Conservation (phyloP, 2,113 vertebrate species). For the Chionis minor region DNA sequence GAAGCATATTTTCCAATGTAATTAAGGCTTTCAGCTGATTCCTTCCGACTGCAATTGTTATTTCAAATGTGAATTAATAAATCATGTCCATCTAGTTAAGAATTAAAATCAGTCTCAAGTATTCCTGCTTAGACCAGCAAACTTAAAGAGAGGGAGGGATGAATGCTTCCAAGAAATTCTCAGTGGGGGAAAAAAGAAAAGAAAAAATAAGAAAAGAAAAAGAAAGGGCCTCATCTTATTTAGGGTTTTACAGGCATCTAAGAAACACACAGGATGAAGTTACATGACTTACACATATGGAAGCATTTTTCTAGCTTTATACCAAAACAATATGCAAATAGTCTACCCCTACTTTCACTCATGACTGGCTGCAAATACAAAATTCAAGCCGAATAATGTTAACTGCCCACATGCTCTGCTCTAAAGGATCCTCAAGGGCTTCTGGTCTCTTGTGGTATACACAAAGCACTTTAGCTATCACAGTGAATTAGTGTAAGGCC, state of each 20-base stretch:
- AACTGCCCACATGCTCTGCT: constrained; percentile 76
- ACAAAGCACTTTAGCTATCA: constrained; percentile 91
- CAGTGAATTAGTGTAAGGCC: constrained; percentile 89
- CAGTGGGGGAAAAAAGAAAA: background rate
- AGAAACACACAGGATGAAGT: constrained; percentile 62
- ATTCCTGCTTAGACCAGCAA: constrained; percentile 75
- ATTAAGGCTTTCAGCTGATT: constrained; percentile 88
- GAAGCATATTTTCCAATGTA: constrained; percentile 85
- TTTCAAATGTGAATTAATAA: constrained; percentile 95
- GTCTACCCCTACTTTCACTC: constrained; percentile 67
- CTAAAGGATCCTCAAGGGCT: constrained; percentile 74
- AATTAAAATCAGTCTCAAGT: constrained; percentile 87
- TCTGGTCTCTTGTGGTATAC: constrained; percentile 79
- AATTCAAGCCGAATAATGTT: constrained; percentile 85
- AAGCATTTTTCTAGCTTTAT: constrained; percentile 67
- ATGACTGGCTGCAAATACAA: constrained; percentile 76
- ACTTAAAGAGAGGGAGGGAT: constrained; percentile 42
- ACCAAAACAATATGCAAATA: constrained; percentile 77
- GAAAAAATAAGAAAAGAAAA: background rate
- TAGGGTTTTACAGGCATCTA: constrained; percentile 34
- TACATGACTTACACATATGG: constrained; percentile 61
- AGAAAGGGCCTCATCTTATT: background rate
- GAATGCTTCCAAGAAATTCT: constrained; percentile 39
- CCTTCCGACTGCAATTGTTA: constrained; percentile 90
- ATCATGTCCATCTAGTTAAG: constrained; percentile 89